Percentiles rank a stretch among this genome's conserved stretches.
These are phyloP conservation scores for Mus musculus DNA, from an alignment of 2,113 vertebrate species.

Conservation along the genomic window GRCm39 chr8:117951501-117952000, in stretches of 20 bases:
- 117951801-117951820: background rate
- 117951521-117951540: too few relatives aligned
- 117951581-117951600: background rate
- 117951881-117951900: background rate
- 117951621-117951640: background rate
- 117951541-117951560: background rate
- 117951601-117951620: background rate
- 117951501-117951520: accelerated
- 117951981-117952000: background rate
- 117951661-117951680: background rate
- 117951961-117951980: background rate
- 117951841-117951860: background rate
- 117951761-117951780: background rate
- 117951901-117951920: background rate
- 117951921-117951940: background rate
- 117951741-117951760: background rate
- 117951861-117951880: background rate
- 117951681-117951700: background rate
- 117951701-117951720: background rate
- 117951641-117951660: background rate
- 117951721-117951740: background rate
- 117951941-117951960: background rate
- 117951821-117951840: background rate
- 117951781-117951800: background rate
- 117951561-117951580: background rate